These are phyloP conservation scores for Ormyrus rosae DNA, from an alignment of 2,888 invertebrate genomes.

Conservation along the genomic window DNA sequence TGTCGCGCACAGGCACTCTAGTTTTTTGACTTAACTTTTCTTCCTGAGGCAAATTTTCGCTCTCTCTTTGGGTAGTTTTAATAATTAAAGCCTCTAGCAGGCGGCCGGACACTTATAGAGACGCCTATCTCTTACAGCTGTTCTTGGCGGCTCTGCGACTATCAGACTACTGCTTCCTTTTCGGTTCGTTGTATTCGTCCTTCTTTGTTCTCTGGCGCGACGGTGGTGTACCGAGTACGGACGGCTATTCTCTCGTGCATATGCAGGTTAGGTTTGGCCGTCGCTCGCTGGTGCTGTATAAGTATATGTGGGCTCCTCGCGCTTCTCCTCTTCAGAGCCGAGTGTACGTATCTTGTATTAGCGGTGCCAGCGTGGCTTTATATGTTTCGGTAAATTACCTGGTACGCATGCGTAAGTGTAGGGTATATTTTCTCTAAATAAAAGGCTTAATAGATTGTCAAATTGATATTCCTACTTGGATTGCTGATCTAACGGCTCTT, in stretches of 20 bases:
- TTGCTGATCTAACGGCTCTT: not conserved
- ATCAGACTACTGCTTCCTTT: not conserved
- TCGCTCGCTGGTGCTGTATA: not conserved
- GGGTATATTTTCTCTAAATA: too few species aligned
- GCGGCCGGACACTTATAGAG: not conserved
- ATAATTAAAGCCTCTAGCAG: not conserved
- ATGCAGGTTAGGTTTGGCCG: not conserved
- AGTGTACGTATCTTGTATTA: conserved; percentile 18
- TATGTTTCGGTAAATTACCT: conserved; percentile 18
- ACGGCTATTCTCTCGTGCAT: not conserved
- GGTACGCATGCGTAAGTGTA: conserved; percentile 9
- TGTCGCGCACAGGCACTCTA: not conserved
- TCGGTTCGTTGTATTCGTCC: conserved; percentile 2
- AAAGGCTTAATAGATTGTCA: not conserved
- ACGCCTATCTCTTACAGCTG: not conserved
- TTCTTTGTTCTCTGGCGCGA: not conserved
- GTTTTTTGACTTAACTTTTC: not conserved
- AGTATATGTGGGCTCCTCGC: not conserved
- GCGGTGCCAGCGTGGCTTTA: conserved; percentile 50
- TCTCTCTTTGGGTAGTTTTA: too few species aligned
- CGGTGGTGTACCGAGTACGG: conserved; percentile 25
- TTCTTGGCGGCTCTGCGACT: not conserved
- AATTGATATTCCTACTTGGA: not conserved
- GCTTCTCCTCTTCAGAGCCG: conserved; percentile 14
- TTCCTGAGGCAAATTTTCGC: too few species aligned